Conservation (phyloP, 2,888 invertebrate genomes). For the Drosophila infuscata region DNA sequence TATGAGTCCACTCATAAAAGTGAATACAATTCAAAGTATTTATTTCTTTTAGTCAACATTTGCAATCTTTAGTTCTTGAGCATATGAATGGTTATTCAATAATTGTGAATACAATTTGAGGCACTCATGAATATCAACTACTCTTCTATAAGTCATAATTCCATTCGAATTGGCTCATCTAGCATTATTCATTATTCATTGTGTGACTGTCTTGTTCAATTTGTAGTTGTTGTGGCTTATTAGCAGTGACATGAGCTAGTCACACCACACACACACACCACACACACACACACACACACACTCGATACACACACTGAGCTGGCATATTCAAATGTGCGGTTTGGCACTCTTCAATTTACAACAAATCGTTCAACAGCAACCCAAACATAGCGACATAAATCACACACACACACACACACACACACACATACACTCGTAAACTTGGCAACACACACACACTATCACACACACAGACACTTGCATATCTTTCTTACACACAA, state of each 20-base stretch:
- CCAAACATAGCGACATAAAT: conserved; percentile 58
- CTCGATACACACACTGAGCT: conserved; percentile 30
- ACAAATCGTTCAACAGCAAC: conserved; percentile 66
- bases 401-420: conserved; percentile 41
- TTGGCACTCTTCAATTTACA: conserved; percentile 78
- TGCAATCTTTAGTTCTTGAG: not conserved
- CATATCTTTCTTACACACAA: conserved; percentile 74
- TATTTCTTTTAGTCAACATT: not conserved
- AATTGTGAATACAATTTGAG: not conserved
- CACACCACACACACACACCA: conserved; percentile 25
- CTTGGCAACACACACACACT: conserved; percentile 10
- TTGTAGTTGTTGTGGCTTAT: conserved; percentile 52
- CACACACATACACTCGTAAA: conserved; percentile 11
- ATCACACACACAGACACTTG: conserved; percentile 42
- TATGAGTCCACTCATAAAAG: not conserved
- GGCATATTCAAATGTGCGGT: conserved; percentile 75
- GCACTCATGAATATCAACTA: not conserved
- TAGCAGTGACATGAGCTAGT: conserved; percentile 36
- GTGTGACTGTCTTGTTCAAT: conserved; percentile 20
- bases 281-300: conserved; percentile 7
- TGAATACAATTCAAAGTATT: not conserved
- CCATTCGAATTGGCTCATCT: not conserved
- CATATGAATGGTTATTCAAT: not conserved
- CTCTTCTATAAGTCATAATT: not conserved
- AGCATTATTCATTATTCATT: conserved; percentile 1